phyloP scores from a whole-genome alignment of 2,797 vertebrate genomes.

The Siniperca obscura region DNA sequence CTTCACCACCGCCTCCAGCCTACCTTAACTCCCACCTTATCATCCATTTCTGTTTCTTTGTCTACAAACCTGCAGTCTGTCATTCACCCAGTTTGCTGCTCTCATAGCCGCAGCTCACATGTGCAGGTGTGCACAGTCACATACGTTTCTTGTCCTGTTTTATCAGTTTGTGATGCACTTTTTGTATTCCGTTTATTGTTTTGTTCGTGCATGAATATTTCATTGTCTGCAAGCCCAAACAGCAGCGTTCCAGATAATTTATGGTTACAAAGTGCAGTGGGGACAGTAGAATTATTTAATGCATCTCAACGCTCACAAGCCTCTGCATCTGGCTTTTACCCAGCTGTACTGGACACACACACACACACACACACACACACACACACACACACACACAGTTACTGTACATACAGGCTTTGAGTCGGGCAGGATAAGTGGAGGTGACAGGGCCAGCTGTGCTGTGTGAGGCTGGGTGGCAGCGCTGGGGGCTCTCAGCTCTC shows the following conservation, averaged over 20 bases:
- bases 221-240: not conserved
- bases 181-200: not conserved
- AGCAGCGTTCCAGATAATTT: constrained; percentile 13
- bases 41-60: constrained; percentile 34
- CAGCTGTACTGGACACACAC: not conserved
- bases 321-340: constrained; percentile 50
- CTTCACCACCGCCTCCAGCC: constrained; percentile 10
- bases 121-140: constrained; percentile 13
- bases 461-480: constrained; percentile 27
- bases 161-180: not conserved
- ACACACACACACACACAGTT: constrained; percentile 27
- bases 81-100: constrained; percentile 11
- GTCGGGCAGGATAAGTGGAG: constrained; percentile 52
- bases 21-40: constrained; percentile 30
- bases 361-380: constrained; percentile 28
- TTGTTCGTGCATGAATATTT: not conserved
- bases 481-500: constrained; percentile 42
- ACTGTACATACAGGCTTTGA: constrained; percentile 28
- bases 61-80: constrained; percentile 26
- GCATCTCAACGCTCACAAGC: constrained; percentile 37
- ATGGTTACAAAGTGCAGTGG: constrained; percentile 15
- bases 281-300: constrained; percentile 57
- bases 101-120: not conserved
- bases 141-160: not conserved
- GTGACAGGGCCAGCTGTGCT: constrained; percentile 67